These are phyloP conservation scores for Pedionomus torquatus DNA, from an alignment of 2,113 vertebrate species.

Conservation along the genomic window DNA sequence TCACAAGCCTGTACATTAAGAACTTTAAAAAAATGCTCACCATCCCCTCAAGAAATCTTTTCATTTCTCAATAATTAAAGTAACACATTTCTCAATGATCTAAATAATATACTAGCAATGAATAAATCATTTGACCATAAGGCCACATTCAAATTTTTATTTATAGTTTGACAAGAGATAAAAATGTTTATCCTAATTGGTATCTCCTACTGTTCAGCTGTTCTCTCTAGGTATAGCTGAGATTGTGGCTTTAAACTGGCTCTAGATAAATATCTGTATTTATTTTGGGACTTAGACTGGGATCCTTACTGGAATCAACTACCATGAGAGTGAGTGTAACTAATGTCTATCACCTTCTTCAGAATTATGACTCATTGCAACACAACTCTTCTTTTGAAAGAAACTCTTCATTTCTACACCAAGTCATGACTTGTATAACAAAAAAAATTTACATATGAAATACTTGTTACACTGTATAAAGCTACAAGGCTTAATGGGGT, in stretches of 20 bases:
- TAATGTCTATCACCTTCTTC: neutral
- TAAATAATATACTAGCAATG: conserved; percentile 66
- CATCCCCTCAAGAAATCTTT: conserved; percentile 9
- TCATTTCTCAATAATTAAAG: conserved; percentile 43
- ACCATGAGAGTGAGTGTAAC: neutral
- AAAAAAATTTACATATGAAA: neutral
- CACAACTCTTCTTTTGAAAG: neutral
- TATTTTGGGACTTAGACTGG: neutral
- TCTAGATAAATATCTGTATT: neutral
- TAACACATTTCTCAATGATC: conserved; percentile 38
- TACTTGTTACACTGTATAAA: neutral
- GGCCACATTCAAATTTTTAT: conserved; percentile 50
- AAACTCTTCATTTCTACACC: neutral
- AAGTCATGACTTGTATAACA: neutral
- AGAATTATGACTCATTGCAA: neutral
- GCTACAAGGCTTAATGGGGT: accelerated
- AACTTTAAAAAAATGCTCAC: neutral
- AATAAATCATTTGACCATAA: conserved; percentile 68
- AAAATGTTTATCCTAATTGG: conserved; percentile 20
- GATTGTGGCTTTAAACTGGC: neutral
- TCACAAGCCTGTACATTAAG: neutral
- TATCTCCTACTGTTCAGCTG: neutral
- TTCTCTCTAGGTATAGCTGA: neutral
- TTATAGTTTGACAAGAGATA: conserved; percentile 37
- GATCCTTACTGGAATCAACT: neutral